Conservation (phyloP, 2,888 invertebrate species). For the Nephrocerus scutellatus region DNA sequence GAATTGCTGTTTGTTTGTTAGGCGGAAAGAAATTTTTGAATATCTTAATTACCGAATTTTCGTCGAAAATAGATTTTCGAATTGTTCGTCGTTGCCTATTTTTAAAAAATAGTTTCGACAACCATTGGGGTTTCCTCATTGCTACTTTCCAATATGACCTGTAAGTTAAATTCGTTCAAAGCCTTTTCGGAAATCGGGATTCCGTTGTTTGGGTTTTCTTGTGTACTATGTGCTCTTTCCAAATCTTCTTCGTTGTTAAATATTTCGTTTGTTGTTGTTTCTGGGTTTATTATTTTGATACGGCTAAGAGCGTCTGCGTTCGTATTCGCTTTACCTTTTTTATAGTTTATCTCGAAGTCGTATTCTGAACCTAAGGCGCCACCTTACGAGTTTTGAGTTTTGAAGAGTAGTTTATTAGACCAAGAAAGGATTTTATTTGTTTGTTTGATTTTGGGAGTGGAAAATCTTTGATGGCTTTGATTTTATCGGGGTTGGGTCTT, state of each 20-base stretch:
- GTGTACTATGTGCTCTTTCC: not conserved
- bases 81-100: slow-evolving; percentile 3
- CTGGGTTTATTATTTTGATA: too few relatives aligned
- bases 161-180: not conserved
- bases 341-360: too few relatives aligned
- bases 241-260: slow-evolving; percentile 1
- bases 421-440: too few relatives aligned
- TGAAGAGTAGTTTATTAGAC: too few relatives aligned
- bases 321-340: too few relatives aligned
- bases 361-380: too few relatives aligned
- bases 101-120: slow-evolving; percentile 3
- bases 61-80: not conserved
- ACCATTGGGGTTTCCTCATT: not conserved
- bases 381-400: too few relatives aligned
- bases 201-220: slow-evolving; percentile 3
- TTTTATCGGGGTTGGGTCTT: too few relatives aligned
- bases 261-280: too few relatives aligned
- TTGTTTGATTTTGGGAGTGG: too few relatives aligned
- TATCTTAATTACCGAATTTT: not conserved
- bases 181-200: slow-evolving; percentile 3
- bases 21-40: slow-evolving; percentile 1
- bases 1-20: slow-evolving; percentile 1
- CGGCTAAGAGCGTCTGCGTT: too few relatives aligned
- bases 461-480: too few relatives aligned
- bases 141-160: not conserved